Evolutionary conservation across 2,113 vertebrate genomes (phyloP), one percentile per base, ranked within the genome.

Genomic region (Poeciliopsis prolifica): DNA sequence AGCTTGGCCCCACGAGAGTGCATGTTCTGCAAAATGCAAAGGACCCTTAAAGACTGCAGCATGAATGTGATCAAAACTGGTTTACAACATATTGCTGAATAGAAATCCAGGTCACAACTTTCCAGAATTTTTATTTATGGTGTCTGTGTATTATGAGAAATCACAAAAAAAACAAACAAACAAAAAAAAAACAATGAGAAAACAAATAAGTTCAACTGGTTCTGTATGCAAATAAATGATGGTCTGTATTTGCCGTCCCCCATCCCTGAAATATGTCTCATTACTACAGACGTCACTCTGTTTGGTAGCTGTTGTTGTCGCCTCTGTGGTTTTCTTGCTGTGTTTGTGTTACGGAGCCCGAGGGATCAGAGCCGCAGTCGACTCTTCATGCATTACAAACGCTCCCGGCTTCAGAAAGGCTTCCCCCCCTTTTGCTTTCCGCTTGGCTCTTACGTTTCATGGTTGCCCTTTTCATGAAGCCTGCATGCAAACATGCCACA

Each of bases 381-480:
- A 42, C 51, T 84, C 51, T 60, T 44, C 74, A 70, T 63, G 30
- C 26, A 9, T 67, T 64, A 30, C 61, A 77, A 78, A 81, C 65
- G 75, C 44, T 42, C 68, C 60, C 35, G 37, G 29, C 70, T 61
- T 82, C 71, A 68, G 51, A 54, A 51, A 82, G 4, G 61, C 22
- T 65, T 64, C 30, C 28, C 15, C n/a, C 67, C 9, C 35, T 4
- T 61, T 42, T 33, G 67, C 70, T 28, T 77, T 31, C 70, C 66
- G 63, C 66, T 65, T 62, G 68, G 72, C 35, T 78, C 54, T 66
- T 72, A 68, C 84, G 85, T 80, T 70, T 80, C 80, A 82, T 77
- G 77, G 54, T 37, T 93, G 86, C 80, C 87, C 92, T 92, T 93
- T 92, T 85, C 72, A 89, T 79, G 88, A 88, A 85, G 65, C 79